Evolutionary conservation across 2,113 vertebrate species (phyloP).

Genomic region (Trichomycterus rosablanca): DNA sequence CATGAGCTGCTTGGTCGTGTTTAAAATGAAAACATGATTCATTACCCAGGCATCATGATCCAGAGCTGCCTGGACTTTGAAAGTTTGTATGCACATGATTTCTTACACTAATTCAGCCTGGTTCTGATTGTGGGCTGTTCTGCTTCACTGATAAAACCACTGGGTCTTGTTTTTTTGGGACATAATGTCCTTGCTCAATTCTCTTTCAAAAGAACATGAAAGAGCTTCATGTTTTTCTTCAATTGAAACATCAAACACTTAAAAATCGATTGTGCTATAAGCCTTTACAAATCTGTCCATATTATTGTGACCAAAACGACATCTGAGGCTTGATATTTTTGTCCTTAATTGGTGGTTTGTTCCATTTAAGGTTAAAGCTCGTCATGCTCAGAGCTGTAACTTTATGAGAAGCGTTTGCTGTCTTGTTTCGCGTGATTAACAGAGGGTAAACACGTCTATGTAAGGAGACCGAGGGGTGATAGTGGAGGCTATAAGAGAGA

Average conservation of each 20-base stretch:
- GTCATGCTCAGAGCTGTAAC: neutral
- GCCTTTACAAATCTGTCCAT: too few relatives aligned
- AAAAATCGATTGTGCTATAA: too few relatives aligned
- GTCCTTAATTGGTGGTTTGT: too few relatives aligned
- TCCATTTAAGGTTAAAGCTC: neutral
- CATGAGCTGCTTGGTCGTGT: neutral
- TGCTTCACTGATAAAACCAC: neutral
- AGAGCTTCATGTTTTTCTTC: too few relatives aligned
- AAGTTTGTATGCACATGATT: neutral
- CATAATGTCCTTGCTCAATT: constrained; percentile 21
- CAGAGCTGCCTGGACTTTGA: constrained; percentile 11
- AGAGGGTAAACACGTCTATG: constrained; percentile 35
- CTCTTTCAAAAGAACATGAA: too few relatives aligned
- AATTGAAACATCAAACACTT: too few relatives aligned
- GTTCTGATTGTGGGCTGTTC: neutral
- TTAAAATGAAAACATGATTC: constrained; percentile 2
- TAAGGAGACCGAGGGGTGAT: constrained; percentile 26
- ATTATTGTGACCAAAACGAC: too few relatives aligned
- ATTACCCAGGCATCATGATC: neutral
- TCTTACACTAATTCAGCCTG: constrained; percentile 14
- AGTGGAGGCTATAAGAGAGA: constrained; percentile 8
- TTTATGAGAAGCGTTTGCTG: constrained; percentile 2
- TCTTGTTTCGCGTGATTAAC: too few relatives aligned
- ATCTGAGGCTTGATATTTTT: too few relatives aligned
- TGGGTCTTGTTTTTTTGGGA: constrained; percentile 1